Evolutionary conservation across 2,888 invertebrate species (phyloP), one percentile per base, ranked within the genome.

Genomic region (Apamea anceps): DNA sequence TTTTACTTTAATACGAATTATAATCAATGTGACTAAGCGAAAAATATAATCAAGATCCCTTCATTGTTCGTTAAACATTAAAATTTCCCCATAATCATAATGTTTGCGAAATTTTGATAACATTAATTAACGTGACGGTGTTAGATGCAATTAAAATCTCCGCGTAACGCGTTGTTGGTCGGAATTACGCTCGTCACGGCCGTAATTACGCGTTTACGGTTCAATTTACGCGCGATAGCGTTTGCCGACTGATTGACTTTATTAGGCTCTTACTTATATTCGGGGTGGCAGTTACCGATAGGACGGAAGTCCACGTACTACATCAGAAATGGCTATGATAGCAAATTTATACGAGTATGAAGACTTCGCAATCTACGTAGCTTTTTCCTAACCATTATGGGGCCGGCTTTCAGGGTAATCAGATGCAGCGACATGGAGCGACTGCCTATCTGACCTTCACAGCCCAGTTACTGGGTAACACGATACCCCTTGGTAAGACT

Each of bases 101-200:
- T 82, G 79, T 85, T 86, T 85, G 83, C 85, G 75, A 87, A 91
- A 90, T 91, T 92, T 89, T 92, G 90, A 91, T 92, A 91, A 89
- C 87, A 84, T 87, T 91, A 91, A 91, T 92, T 91, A 91, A 90
- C 90, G 89, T 86, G 87, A 85, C 87, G 83, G 84, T 83, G 88
- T 88, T 90, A 85, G 88, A 86, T 89, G 91, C 91, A 94, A 94
- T 94, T 94, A 94, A 91, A 94, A 93, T 93, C 94, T 90, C 91
- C 84, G 91, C 91, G 90, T 88, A 91, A 88, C 87, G 87, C 87
- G 90, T 87, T 85, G 82, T 91, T 88, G 90, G 87, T 81, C 84
- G 87, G 90, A 91, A 93, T 92, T 91, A 90, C 89, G 91, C 94
- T 85, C 90, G 93, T 94, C 94, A 94, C 91, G 89, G 79, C 82